Percentiles rank a stretch among this genome's conserved stretches.
Conservation (phyloP, 1,140 invertebrate genomes). For the Dendroctonus ponderosae region DNA sequence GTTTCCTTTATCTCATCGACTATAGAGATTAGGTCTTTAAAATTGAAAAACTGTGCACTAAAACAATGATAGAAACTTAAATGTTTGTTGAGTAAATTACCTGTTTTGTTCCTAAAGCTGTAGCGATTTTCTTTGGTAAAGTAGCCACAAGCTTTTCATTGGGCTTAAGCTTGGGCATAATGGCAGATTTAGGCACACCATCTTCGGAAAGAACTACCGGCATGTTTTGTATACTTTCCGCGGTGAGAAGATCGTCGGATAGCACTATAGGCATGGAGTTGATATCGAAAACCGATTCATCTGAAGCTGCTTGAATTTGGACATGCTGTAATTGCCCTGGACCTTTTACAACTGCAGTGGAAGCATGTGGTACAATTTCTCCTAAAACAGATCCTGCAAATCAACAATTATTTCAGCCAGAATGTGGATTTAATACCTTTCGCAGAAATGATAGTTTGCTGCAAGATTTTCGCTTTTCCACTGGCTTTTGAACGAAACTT, state of each 20-base stretch:
- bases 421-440: slow-evolving; percentile 27
- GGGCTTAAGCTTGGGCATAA: background rate
- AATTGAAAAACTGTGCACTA: too few species aligned
- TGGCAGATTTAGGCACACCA: background rate
- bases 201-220: slow-evolving; percentile 57
- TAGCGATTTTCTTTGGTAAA: slow-evolving; percentile 10
- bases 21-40: too few species aligned
- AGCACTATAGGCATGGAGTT: slow-evolving; percentile 72
- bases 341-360: slow-evolving; percentile 1
- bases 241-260: slow-evolving; percentile 63
- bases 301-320: slow-evolving; percentile 44
- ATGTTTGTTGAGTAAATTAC: background rate
- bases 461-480: slow-evolving; percentile 47
- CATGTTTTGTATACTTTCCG: slow-evolving; percentile 64
- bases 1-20: too few species aligned
- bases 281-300: slow-evolving; percentile 68
- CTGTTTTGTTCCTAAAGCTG: slow-evolving; percentile 10
- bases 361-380: slow-evolving; percentile 19
- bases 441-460: slow-evolving; percentile 49
- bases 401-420: background rate
- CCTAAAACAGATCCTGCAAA: slow-evolving; percentile 4
- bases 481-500: slow-evolving; percentile 9
- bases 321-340: background rate
- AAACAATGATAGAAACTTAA: too few species aligned
- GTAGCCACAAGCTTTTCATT: slow-evolving; percentile 2